phyloP scores from a whole-genome alignment of 2,113 vertebrate genomes.

The Psilopsiagon aymara region DNA sequence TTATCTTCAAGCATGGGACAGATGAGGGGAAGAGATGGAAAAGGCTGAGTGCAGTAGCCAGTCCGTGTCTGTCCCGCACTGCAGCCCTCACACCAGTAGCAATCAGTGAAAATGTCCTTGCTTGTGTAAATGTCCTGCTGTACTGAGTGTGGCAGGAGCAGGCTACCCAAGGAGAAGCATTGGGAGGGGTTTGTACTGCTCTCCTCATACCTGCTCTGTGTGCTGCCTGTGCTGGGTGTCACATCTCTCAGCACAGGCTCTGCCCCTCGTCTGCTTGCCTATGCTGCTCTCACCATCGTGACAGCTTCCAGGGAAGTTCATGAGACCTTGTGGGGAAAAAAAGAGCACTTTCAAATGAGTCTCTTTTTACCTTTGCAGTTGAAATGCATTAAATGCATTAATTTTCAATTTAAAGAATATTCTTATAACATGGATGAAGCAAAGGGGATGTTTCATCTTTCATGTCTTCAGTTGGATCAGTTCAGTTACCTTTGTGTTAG shows the following conservation, averaged over 20 bases:
- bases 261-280: not conserved
- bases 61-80: accelerated
- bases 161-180: not conserved
- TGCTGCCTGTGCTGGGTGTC: accelerated
- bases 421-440: not conserved
- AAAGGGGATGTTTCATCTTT: not conserved
- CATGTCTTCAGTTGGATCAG: not conserved
- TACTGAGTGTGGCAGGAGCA: accelerated
- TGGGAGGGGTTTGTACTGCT: too few species aligned
- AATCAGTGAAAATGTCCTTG: not conserved
- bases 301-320: not conserved
- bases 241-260: not conserved
- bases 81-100: not conserved
- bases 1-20: not conserved
- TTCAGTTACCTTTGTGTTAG: not conserved
- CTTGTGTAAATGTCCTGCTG: too few species aligned
- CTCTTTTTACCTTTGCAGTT: not conserved
- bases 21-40: not conserved
- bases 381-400: accelerated
- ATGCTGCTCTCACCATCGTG: accelerated
- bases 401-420: not conserved
- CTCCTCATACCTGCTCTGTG: accelerated
- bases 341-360: not conserved
- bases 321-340: not conserved
- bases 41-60: not conserved